Base-by-base conservation (phyloP, 2,797 vertebrate species). In the Lepidocolaptes lacrymiger region DNA sequence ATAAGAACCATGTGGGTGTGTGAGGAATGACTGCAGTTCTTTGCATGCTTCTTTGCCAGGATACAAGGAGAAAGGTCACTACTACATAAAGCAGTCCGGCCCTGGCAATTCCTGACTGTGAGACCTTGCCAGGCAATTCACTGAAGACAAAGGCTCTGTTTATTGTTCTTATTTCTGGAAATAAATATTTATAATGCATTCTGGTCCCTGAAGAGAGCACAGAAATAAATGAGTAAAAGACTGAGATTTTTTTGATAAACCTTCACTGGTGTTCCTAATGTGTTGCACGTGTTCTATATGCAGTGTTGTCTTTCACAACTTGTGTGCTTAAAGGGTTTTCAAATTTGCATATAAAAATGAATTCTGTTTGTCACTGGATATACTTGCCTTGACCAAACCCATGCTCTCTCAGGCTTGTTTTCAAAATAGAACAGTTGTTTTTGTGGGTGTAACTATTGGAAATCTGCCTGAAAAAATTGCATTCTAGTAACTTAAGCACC, bases 1-100 rank as follows among this genome's bases (percentile, higher is more conserved):
- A 90, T 90, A 94, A 91, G 90, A 96, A 90, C 77, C 88, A 85
- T 67, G 89, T 95, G 94, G 80, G 85, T 4, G 74, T 79, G 72
- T 9, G 36, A 82, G 85, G 84, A 88, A 88, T 73, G 51, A 24
- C 77, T 87, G 68, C 34, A 82, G 68, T 62, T 85, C 75, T 74
- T 89, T 56, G 74, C 14, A 2, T 88, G 21, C 64, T 44, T 34
- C 67, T 89, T 63, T 95, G 84, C 74, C 94, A 91, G 86, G 63
- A n/a, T 73, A 43, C 44, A 22, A 68, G 85, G 61, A 91, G 48
- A 63, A 85, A 58, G 80, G 74, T 91, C 63, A 32, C 67, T 15
- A 52, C 89, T 81, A 1, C 85, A 86, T 85, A 71, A 55, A 73
- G 34, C 7, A 5, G 17, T 67, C 54, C 21, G 85, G 41, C 58